Conservation (phyloP, 2,888 invertebrate species). For the Orthosia incerta region DNA sequence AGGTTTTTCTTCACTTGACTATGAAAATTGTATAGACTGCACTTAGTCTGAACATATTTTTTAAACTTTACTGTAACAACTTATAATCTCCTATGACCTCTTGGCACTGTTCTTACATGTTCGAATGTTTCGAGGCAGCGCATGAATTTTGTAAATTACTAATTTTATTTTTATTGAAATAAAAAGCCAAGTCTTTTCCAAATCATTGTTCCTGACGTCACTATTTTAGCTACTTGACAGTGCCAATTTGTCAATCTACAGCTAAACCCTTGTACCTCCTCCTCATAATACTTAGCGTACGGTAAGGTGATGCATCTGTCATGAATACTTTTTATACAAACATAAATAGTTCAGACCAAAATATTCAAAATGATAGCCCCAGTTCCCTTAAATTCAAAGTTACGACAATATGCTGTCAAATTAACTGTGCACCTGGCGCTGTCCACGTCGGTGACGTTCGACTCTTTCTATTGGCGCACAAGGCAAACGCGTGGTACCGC, state of each 20-base stretch:
- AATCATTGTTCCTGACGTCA: conserved; percentile 19
- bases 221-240: conserved; percentile 41
- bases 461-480: too few species aligned
- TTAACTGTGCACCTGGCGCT: too few species aligned
- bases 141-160: too few species aligned
- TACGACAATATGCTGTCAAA: neutral
- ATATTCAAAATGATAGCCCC: neutral
- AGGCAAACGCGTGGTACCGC: too few species aligned
- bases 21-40: conserved; percentile 69
- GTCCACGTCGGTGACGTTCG: too few species aligned
- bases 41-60: conserved; percentile 76
- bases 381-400: neutral
- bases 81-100: conserved; percentile 12
- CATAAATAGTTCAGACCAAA: neutral
- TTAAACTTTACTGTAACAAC: conserved; percentile 72
- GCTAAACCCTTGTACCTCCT: conserved; percentile 31
- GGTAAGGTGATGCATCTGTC: conserved; percentile 18
- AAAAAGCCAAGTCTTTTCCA: too few species aligned
- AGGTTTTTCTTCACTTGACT: conserved; percentile 32
- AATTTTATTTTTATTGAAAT: too few species aligned
- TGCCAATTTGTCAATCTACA: conserved; percentile 51
- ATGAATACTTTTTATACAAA: conserved; percentile 16
- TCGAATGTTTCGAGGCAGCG: conserved; percentile 17
- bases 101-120: conserved; percentile 55
- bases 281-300: conserved; percentile 6